A percentile compares a stretch with the other conserved stretches of the same genome.
Evolutionary conservation across 2,797 vertebrate species (phyloP).

Genomic region (Hyperoplus immaculatus): DNA sequence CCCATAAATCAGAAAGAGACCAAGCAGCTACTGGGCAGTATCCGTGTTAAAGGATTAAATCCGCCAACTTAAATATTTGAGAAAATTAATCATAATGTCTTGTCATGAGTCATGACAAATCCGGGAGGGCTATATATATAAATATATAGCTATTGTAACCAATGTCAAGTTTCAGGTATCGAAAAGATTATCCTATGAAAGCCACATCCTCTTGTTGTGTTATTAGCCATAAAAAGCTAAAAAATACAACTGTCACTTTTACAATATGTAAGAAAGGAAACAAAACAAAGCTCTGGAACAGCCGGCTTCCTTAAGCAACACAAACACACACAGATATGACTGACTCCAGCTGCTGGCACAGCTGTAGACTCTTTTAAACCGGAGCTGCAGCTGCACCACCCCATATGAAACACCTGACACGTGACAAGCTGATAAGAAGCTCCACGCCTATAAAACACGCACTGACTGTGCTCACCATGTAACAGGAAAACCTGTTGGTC

Average conservation of each 20-base stretch:
- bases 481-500: neutral
- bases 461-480: neutral
- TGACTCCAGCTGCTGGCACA: neutral
- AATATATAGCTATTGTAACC: neutral
- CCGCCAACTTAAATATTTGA: neutral
- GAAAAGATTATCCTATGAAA: conserved; percentile 31
- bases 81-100: neutral
- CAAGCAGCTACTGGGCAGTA: neutral
- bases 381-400: conserved; percentile 19
- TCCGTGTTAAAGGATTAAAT: neutral
- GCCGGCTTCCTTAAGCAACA: neutral
- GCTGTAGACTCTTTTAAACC: neutral
- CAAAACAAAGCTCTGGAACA: neutral
- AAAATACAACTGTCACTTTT: conserved; percentile 25
- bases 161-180: conserved; percentile 54
- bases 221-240: conserved; percentile 25
- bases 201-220: neutral
- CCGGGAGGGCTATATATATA: neutral
- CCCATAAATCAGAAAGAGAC: neutral
- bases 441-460: neutral
- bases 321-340: neutral
- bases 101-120: neutral
- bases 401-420: neutral
- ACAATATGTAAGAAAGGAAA: neutral
- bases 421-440: neutral